phyloP scores from a whole-genome alignment of 2,113 vertebrate genomes.

The Cricetomys ansorgei region DNA sequence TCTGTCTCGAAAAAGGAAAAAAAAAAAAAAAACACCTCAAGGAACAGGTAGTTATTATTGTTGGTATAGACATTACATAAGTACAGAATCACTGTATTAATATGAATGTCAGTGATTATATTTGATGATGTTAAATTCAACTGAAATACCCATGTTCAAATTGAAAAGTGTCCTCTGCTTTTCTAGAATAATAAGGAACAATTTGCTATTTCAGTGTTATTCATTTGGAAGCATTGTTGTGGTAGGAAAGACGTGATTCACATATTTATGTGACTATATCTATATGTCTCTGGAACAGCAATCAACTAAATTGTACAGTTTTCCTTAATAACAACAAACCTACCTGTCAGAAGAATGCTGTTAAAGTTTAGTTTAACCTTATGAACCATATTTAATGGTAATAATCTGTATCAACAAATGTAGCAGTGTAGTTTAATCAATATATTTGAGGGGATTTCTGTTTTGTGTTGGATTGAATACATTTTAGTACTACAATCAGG shows the following conservation, averaged over 20 bases:
- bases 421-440: not conserved
- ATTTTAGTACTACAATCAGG: not conserved
- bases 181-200: constrained; percentile 5
- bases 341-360: not conserved
- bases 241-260: not conserved
- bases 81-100: not conserved
- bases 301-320: constrained; percentile 6
- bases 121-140: constrained; percentile 29
- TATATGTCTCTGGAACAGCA: not conserved
- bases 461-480: constrained; percentile 33
- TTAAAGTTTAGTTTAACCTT: constrained; percentile 4
- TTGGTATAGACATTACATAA: not conserved
- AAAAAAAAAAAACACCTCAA: no score
- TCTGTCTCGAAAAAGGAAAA: no score
- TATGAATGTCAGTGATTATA: not conserved
- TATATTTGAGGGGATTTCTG: not conserved
- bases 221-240: constrained; percentile 11
- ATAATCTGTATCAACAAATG: not conserved
- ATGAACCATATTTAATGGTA: not conserved
- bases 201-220: not conserved
- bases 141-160: constrained; percentile 5
- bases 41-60: not conserved
- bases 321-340: constrained; percentile 42
- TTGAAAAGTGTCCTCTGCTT: constrained; percentile 2
- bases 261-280: not conserved